These are phyloP conservation scores for Drosophila mercatorum DNA, from an alignment of 2,888 invertebrate genomes.

Conservation along the genomic window DNA sequence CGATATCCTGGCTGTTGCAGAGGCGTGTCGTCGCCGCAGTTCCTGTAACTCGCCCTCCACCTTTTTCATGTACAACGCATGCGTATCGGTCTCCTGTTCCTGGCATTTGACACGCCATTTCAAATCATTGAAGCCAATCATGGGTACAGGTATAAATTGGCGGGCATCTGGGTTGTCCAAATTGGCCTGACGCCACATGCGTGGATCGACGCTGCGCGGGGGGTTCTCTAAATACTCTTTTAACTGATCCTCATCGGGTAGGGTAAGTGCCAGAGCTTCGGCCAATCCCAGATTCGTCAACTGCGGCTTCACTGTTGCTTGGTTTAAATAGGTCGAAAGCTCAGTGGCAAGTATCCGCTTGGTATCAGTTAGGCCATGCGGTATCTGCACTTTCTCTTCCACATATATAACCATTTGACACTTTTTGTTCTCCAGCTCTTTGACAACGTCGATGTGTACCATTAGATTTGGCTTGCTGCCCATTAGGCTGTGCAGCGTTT, in stretches of 20 bases:
- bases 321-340: conserved; percentile 89
- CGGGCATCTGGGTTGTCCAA: conserved; percentile 96
- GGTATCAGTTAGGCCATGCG: conserved; percentile 87
- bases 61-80: conserved; percentile 91
- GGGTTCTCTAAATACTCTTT: conserved; percentile 95
- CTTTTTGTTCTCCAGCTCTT: conserved; percentile 91
- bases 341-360: conserved; percentile 91
- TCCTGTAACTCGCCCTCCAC: conserved; percentile 91
- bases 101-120: conserved; percentile 94
- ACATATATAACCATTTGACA: conserved; percentile 91
- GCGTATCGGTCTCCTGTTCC: conserved; percentile 92
- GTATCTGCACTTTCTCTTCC: conserved; percentile 87
- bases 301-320: conserved; percentile 89
- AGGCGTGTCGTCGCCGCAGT: conserved; percentile 92
- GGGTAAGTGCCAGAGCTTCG: conserved; percentile 89
- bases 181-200: conserved; percentile 98
- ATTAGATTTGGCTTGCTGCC: conserved; percentile 94
- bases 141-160: conserved; percentile 95
- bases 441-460: conserved; percentile 91
- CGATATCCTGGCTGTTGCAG: conserved; percentile 91
- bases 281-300: conserved; percentile 90
- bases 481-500: conserved; percentile 89
- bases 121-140: conserved; percentile 94
- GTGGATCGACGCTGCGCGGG: conserved; percentile 95
- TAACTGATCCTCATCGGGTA: conserved; percentile 91